Evolutionary conservation across 2,888 invertebrate genomes (phyloP), one percentile per base, ranked within the genome.

Genomic region (Tiliacea citrago): DNA sequence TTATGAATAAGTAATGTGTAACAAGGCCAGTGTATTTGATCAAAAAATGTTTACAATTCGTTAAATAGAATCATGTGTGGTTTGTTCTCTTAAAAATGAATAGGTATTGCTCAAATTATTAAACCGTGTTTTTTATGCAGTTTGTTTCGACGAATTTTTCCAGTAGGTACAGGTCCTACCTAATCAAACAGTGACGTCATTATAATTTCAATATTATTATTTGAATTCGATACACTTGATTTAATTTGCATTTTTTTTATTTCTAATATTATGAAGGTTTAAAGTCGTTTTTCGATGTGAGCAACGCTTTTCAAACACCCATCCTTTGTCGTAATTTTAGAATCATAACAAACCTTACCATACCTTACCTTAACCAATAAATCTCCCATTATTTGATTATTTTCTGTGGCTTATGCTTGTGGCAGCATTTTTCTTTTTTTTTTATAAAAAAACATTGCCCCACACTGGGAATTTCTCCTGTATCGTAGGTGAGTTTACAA

Each of bases 1-100:
- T 60, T 63, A 21, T 63, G 57, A 78, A 71, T 82, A 13, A 45
- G 2, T 68, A 49, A 62, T 66, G 47, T 9, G 6, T 29, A 45
- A 18, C 45, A 18, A n/a, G 12, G 47, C 12, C 18, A 45, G 16
- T 16, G 39, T 1, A n/a, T 39, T 24, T 18, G 18, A 45, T 45
- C 1, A 45, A 12, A 45, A 45, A 63, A 45, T 39, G 5, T n/a
- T 21, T 13, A 21, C 21, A 10, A 18, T 58, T 58, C 29, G 29
- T 35, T 21, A 39, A 60, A 60, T 21, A 35, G 7, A 35, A 12
- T 35, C 10, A 1, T 35, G 2, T 35, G 9, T 13, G 9, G 1
- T 16, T 42, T 9, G n/a, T 61, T 39, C 8, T n/a, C 13, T 21
- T 12, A 12, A 3, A 1, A 21, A 21, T 35, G 7, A 21, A 29